Percentiles rank a stretch among this genome's conserved stretches.
Evolutionary conservation across 2,888 invertebrate species (phyloP).

Genomic region (Kryphioiulus occultus): DNA sequence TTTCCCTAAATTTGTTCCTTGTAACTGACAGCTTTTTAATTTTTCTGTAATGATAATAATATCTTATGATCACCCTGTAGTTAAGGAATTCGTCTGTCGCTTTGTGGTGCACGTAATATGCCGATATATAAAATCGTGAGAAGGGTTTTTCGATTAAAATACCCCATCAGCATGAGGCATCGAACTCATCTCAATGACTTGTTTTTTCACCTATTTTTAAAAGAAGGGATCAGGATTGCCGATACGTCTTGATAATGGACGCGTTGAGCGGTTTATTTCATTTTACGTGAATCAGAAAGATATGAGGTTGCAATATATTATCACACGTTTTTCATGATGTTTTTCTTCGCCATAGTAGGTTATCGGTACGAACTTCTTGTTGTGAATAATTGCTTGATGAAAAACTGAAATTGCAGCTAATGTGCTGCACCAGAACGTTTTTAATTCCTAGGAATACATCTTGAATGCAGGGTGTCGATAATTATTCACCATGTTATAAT

Average conservation of each 20-base stretch:
- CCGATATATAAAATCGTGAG: neutral
- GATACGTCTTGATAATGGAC: neutral
- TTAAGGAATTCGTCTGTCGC: neutral
- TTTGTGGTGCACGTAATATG: neutral
- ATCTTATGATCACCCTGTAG: neutral
- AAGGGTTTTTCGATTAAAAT: neutral
- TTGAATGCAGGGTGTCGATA: too few species aligned
- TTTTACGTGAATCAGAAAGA: neutral
- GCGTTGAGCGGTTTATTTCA: neutral
- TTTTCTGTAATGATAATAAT: too few species aligned
- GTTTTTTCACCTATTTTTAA: neutral
- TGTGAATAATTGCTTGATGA: neutral
- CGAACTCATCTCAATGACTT: conserved; percentile 17
- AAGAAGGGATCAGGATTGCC: neutral
- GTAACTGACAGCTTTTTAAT: too few species aligned
- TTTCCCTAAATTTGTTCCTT: too few species aligned
- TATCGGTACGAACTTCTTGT: neutral
- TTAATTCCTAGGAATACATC: neutral
- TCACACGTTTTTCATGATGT: neutral
- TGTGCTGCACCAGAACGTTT: neutral
- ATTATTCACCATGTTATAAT: too few species aligned
- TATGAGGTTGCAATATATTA: neutral
- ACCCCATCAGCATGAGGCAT: conserved; percentile 9
- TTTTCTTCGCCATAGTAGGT: neutral
- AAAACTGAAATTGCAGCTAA: too few species aligned